Evolutionary conservation across 2,113 vertebrate species (phyloP), one percentile per base, ranked within the genome.

Genomic region (Marmota flaviventris): DNA sequence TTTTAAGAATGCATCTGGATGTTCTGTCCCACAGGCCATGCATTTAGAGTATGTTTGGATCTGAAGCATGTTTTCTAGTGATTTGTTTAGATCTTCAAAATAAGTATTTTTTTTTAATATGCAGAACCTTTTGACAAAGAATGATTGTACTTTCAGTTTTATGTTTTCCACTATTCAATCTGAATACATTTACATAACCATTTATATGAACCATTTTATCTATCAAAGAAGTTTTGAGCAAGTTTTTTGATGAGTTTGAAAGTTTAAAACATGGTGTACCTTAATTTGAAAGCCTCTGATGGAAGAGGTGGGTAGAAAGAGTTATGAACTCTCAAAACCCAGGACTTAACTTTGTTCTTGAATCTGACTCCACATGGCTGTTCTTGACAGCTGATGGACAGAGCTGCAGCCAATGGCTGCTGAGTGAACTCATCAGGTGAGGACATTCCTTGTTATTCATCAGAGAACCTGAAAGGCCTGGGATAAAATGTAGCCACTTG

Each of bases 181-280:
- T 90, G 58, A 82, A 87, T 77, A 58, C 93, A 48, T 58, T 97
- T 76, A 51, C n/a, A 10, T 39, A 95, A 82, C 34, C 34, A 39
- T 22, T 37, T 78, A 9, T 45, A 56, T 42, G 32, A n/a, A 79
- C 1, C 61, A 61, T 37, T 61, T 63, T 63, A 39, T 14, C 24
- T 85, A 25, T 2, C 82, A 69, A 56, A 91, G 87, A 67, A 91
- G 18, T 4, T 85, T 83, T 72, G 58, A 61, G 70, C 70, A 92
- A 69, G 5, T 11, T 72, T 96, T 89, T 93, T 18, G 22, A 96
- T 61, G 65, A 76, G 9, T 85, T 91, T 96, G 78, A 91, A 84
- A 89, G 11, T 92, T 83, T 69, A 61, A 93, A 95, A 45, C 5
- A 37, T 87, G 48, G 9, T 51, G 32, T 25, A 10, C 6, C 10